phyloP scores from a whole-genome alignment of 1,140 invertebrate species.

The Drosophila nasuta region DNA sequence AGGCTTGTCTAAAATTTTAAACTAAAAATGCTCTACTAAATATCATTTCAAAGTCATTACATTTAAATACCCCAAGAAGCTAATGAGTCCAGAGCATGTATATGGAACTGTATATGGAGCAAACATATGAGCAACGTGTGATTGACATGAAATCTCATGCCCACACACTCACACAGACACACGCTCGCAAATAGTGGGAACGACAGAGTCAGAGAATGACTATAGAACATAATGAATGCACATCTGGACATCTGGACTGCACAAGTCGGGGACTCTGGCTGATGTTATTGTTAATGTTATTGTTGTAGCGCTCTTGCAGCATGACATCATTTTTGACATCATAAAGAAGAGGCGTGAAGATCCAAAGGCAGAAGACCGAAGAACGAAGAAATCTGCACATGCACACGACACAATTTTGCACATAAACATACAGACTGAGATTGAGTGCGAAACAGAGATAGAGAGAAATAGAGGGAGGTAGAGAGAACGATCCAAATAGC shows the following conservation, averaged over 20 bases:
- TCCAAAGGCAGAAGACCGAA: background rate
- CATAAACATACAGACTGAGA: constrained; percentile 23
- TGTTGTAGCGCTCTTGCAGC: constrained; percentile 75
- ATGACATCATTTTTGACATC: constrained; percentile 82
- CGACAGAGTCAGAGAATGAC: background rate
- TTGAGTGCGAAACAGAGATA: constrained; percentile 15
- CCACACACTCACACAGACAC: constrained; percentile 43
- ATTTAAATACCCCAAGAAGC: background rate
- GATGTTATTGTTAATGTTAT: constrained; percentile 28
- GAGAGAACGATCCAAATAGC: background rate
- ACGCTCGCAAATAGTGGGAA: constrained; percentile 5
- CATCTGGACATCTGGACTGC: constrained; percentile 66
- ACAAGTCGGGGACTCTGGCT: constrained; percentile 30
- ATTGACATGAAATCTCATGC: constrained; percentile 75
- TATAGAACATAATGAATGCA: constrained; percentile 74
- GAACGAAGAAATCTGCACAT: constrained; percentile 64
- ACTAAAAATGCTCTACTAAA: background rate
- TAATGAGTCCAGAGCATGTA: constrained; percentile 52
- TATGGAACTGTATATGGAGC: constrained; percentile 57
- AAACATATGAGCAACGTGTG: constrained; percentile 77
- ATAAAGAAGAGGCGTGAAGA: constrained; percentile 41
- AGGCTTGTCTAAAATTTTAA: too few relatives aligned
- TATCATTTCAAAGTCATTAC: background rate
- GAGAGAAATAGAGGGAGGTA: background rate
- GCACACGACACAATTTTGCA: constrained; percentile 28